Evolutionary conservation across 2,113 vertebrate species (phyloP), one percentile per base, ranked within the genome.

Genomic region (Tychaedon coryphoeus): DNA sequence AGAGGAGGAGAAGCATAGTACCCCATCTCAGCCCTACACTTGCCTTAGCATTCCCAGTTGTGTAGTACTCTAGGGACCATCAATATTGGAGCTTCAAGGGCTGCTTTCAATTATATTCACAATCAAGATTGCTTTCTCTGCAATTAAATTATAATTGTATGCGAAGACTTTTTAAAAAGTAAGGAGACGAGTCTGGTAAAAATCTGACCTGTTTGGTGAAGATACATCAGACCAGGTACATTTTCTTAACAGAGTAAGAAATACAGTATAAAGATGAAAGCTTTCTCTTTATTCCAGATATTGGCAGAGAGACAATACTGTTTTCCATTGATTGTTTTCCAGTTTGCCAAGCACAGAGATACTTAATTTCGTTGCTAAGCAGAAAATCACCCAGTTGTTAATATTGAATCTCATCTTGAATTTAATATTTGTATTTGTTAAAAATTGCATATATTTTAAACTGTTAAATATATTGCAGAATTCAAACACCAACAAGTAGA

Each of bases 291-390:
- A 51, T 57, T 50, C 33, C 29, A 70, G 73, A 24, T 84, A 90
- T 8, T 95, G 92, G 69, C 81, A 92, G 84, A 62, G 3, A 88
- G 31, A 71, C 65, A 95, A 19, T 65, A 43, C 53, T 75, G 65
- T 77, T 95, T 97, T 94, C 36, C 70, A 91, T 80, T 82, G 75
- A 95, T 92, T 57, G 81, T 89, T 57, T 24, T 67, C 29, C 65
- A 84, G n/a, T 81, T 92, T 95, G 8, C n/a, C 33, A 45, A 85
- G 60, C 56, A 65, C 23, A 43, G 57, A 73, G 10, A 60, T 90
- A 47, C 36, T 28, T 54, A 60, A 66, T 92, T 93, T 72, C 33
- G 26, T 26, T 86, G 15, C 33, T 57, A 80, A 86, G 38, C 45
- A 73, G 33, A 78, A 91, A 73, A 78, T 33, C 2, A 0, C 10